These are phyloP conservation scores for Caenorhabditis imperialis DNA, from an alignment of 2,888 invertebrate genomes.

Conservation along the genomic window DNA sequence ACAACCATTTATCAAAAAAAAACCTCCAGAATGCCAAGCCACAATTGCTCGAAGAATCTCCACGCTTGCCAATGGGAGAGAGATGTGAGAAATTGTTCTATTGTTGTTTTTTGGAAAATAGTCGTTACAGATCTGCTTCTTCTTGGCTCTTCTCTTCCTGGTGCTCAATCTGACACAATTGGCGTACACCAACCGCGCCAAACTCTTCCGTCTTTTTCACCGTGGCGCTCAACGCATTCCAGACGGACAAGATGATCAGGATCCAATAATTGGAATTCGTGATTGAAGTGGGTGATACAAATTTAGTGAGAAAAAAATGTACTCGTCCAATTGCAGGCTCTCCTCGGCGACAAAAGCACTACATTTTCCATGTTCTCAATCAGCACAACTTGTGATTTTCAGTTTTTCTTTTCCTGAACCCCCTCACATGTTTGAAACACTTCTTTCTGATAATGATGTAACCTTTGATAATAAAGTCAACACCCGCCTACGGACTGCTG, in stretches of 20 bases:
- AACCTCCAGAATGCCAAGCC: slow-evolving; percentile 26
- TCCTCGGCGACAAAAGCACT: too few species aligned
- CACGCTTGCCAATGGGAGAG: slow-evolving; percentile 47
- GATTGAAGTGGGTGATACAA: slow-evolving; percentile 19
- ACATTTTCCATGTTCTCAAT: too few species aligned
- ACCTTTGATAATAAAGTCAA: too few species aligned
- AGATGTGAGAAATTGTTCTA: slow-evolving; percentile 20
- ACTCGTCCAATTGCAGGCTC: too few species aligned
- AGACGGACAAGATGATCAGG: slow-evolving; percentile 12
- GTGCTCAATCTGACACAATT: slow-evolving; percentile 27
- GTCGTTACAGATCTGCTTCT: slow-evolving; percentile 25
- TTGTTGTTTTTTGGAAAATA: too few species aligned
- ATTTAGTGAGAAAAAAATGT: not conserved
- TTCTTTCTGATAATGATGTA: too few species aligned
- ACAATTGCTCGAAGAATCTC: slow-evolving; percentile 30
- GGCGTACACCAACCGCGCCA: slow-evolving; percentile 14
- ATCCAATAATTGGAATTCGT: slow-evolving; percentile 28
- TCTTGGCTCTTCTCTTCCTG: slow-evolving; percentile 5
- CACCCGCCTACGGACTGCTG: too few species aligned
- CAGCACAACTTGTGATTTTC: too few species aligned
- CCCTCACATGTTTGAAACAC: too few species aligned
- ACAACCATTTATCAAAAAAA: too few species aligned
- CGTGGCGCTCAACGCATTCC: slow-evolving; percentile 24
- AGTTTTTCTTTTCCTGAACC: too few species aligned
- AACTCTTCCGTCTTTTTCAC: slow-evolving; percentile 11